Evolutionary conservation across 23 tunicate genomes (phyloP).

Genomic region (Clavelina lepadiformis): DNA sequence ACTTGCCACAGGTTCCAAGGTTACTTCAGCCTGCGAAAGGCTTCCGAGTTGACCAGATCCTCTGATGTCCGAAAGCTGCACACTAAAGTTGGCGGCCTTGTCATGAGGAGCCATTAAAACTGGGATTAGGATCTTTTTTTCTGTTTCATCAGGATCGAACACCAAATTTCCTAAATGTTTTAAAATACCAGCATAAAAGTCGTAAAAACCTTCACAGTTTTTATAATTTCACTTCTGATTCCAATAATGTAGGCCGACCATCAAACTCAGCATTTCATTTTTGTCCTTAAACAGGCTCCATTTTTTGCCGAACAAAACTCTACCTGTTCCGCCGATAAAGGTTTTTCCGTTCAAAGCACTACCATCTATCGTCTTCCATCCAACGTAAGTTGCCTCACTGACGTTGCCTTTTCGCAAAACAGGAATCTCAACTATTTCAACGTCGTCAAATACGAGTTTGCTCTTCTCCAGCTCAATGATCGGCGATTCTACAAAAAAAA

Average conservation of each 20-base stretch:
- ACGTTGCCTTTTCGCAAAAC: conserved; percentile 70
- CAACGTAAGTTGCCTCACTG: conserved; percentile 74
- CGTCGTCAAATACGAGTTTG: conserved; percentile 22
- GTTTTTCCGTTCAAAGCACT: conserved; percentile 50
- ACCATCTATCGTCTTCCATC: conserved; percentile 80
- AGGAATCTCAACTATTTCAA: conserved; percentile 53
- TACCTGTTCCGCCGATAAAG: conserved; percentile 86
- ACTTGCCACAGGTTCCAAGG: conserved; percentile 70
- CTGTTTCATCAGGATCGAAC: conserved; percentile 74
- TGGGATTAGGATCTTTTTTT: conserved; percentile 62
- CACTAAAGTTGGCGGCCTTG: conserved; percentile 34
- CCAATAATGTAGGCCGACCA: too few relatives aligned
- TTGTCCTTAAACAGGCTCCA: too few relatives aligned
- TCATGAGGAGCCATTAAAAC: conserved; percentile 52
- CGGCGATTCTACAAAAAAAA: conserved; percentile 65
- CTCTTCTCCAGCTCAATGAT: conserved; percentile 53
- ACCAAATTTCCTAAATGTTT: conserved; percentile 74
- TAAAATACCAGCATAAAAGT: too few relatives aligned
- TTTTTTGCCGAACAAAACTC: too few relatives aligned
- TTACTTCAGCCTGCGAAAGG: conserved; percentile 28
- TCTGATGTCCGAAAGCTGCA: conserved; percentile 58
- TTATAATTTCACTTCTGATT: too few relatives aligned
- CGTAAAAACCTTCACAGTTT: too few relatives aligned
- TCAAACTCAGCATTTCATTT: too few relatives aligned
- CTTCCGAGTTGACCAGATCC: conserved; percentile 77